Conservation (phyloP, 2,113 vertebrate species). For the Panthera tigris region DNA sequence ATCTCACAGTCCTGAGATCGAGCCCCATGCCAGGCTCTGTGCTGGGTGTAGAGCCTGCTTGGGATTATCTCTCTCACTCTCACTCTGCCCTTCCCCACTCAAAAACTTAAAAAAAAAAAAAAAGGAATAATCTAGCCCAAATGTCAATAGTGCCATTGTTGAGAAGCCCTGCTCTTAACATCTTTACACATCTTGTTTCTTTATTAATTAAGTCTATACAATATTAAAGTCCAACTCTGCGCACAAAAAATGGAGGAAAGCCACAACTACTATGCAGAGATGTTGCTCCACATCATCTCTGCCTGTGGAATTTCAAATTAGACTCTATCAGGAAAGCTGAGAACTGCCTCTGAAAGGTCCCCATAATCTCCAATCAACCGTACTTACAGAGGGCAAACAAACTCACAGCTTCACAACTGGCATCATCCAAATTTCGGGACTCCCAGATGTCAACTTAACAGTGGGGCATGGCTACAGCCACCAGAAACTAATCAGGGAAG, state of each 20-base stretch:
- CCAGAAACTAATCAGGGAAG: constrained; percentile 43
- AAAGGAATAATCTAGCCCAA: background rate
- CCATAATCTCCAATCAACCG: background rate
- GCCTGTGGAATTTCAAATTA: background rate
- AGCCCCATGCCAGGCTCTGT: too few species aligned
- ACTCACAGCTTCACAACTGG: background rate
- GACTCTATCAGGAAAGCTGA: background rate
- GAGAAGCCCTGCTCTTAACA: background rate
- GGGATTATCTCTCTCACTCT: too few species aligned
- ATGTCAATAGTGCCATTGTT: background rate
- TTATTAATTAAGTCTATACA: background rate
- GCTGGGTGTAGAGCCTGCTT: too few species aligned
- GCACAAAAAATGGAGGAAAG: background rate
- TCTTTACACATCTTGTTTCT: background rate
- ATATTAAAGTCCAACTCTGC: background rate
- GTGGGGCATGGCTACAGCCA: background rate
- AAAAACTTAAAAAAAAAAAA: too few species aligned
- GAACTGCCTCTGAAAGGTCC: background rate
- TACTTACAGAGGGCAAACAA: background rate
- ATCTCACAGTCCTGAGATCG: too few species aligned
- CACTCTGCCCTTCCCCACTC: too few species aligned
- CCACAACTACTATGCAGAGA: background rate
- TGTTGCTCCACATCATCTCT: background rate
- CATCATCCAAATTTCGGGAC: background rate
- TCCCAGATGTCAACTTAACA: background rate